These are phyloP conservation scores for Panonychus citri DNA, from an alignment of 1,140 invertebrate species.

Conservation along the genomic window DNA sequence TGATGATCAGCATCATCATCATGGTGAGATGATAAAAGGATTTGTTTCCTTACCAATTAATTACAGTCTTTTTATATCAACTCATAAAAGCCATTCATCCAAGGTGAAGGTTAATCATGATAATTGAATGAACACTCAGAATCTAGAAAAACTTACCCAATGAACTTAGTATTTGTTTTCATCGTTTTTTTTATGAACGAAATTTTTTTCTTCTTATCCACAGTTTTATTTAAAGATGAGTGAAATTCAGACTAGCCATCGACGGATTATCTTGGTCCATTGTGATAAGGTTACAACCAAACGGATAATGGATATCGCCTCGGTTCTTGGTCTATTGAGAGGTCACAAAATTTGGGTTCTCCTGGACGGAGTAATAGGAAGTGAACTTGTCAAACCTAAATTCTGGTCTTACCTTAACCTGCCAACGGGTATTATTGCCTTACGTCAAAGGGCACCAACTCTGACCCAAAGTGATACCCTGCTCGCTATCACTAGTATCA, in stretches of 20 bases:
- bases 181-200: too few relatives aligned
- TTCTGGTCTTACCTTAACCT: conserved; percentile 2
- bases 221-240: conserved; percentile 11
- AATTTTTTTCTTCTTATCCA: too few relatives aligned
- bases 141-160: too few relatives aligned
- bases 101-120: too few relatives aligned
- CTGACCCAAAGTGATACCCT: conserved; percentile 2
- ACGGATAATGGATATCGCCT: conserved; percentile 7
- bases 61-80: too few relatives aligned
- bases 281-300: conserved; percentile 5
- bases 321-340: conserved; percentile 6
- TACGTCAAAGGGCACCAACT: conserved; percentile 4
- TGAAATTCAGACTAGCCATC: conserved; percentile 10
- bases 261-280: conserved; percentile 9
- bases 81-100: too few relatives aligned
- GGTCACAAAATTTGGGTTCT: conserved; percentile 13
- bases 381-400: neutral
- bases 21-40: too few relatives aligned
- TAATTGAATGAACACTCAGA: too few relatives aligned
- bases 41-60: too few relatives aligned
- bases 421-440: conserved; percentile 8
- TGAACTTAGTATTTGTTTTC: too few relatives aligned
- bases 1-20: too few relatives aligned
- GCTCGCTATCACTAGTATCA: conserved; percentile 6
- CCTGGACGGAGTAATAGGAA: conserved; percentile 8